Base-by-base conservation (phyloP, 1,140 invertebrate species). In the Bombus turneri region DNA sequence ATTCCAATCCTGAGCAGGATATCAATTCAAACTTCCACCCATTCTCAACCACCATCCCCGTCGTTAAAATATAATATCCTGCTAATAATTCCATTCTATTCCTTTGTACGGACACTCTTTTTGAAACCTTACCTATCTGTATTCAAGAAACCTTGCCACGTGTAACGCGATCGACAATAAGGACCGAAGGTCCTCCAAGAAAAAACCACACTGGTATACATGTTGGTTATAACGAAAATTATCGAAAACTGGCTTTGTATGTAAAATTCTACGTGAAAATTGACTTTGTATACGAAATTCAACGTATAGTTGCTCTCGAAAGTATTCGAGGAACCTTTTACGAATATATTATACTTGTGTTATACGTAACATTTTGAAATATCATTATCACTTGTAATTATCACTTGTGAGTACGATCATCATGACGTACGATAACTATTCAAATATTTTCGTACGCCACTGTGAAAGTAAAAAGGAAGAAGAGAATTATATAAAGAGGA, bases 51-150 rank as follows among this genome's bases (percentile, higher is more conserved):
- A 34, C 79, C 66, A n/a, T 28, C 6, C n/a, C 53, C 37, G 43
- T 73, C 82, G 62, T 83, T 71, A 68, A 84, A 89, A 90, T 80
- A 82, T 82, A 80, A 89, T 88, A 79, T 87, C 79, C 77, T 68
- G 25, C 31, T 81, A 77, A 78, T 83, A 62, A 84, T 77, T 83
- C 47, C 68, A 37, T 31, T n/a, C 64, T 28, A 31, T 28, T 1
- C 39, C 72, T 53, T 64, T 73, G 72, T 83, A 43, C 15, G 47
- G 6, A 22, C 43, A 83, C 43, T 25, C 31, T 74, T 75, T 64
- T 39, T 79, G 81, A 74, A 84, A 84, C 76, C 81, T 47, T 76
- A 86, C 76, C 80, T 85, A 86, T 76, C 72, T 85, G 41, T 39
- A 31, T 59, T 74, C 69, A 64, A 43, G 37, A 43, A 25, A 22